Base-by-base conservation (phyloP, 1,140 invertebrate genomes). In the Druon quercuslanigerum region DNA sequence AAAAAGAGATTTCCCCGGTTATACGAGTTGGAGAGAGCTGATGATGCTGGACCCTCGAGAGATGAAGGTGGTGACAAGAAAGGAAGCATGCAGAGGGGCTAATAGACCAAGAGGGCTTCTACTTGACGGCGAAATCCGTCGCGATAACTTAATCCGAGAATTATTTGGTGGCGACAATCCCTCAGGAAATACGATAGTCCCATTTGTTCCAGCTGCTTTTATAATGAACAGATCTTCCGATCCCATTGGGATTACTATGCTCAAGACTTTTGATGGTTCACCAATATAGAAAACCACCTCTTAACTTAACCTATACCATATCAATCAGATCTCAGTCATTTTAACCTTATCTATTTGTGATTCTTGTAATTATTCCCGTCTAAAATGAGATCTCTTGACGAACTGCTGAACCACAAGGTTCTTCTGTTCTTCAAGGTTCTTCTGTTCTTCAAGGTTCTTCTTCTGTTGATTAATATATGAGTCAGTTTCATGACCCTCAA, bases 141-240 rank as follows among this genome's bases (percentile, higher is more conserved):
- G 82, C 86, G 88, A 90, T 89, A 89, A 85, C 87, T 89, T 90
- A 89, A 90, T 90, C 89, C 85, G 51, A 83, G 88, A 66, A 89
- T 89, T 90, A 88, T 70, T 74, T 82, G 74, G 75, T 76, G 79
- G 83, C 77, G 76, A 74, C 72, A 80, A 82, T 83, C 78, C 82
- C 74, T 54, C 66, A n/a, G 79, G 82, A 86, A 86, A 86, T 87
- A 84, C 83, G 84, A 87, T 87, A 84, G 85, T 82, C 79, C 74
- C 71, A 20, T 79, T 83, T 83, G 82, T 83, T 81, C 78, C 77
- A 83, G 51, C 78, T 79, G 82, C 79, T 78, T 78, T 66, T 66
- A 66, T 66, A 66, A 66, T 66, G 60, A 66, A 66, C 60, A 66
- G 25, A 66, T 66, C 60, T 66, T 66, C 13, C 33, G 25, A 66